These are phyloP conservation scores for Xylota segnis DNA, from an alignment of 2,888 invertebrate species.

Conservation along the genomic window DNA sequence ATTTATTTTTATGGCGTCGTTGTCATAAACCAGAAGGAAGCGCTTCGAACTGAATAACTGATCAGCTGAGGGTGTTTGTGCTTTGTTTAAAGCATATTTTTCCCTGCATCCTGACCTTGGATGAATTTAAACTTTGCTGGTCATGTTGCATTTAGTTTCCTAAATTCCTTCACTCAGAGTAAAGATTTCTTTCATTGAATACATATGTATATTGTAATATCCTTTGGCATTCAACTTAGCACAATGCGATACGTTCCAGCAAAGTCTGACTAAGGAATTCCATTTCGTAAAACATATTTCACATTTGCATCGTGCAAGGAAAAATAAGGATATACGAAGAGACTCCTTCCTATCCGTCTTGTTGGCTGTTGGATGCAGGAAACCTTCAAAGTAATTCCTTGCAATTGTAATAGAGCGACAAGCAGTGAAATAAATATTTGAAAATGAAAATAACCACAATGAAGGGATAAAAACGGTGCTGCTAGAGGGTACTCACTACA, in stretches of 20 bases:
- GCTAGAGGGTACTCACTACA: neutral
- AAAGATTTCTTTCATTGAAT: neutral
- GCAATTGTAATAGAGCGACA: constrained; percentile 52
- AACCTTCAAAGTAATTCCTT: constrained; percentile 37
- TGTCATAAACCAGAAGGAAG: constrained; percentile 50
- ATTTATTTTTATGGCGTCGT: constrained; percentile 70
- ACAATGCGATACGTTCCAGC: constrained; percentile 42
- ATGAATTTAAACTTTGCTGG: neutral
- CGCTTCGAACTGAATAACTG: constrained; percentile 55
- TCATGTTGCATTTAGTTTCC: neutral
- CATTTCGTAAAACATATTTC: constrained; percentile 16
- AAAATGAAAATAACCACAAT: constrained; percentile 49
- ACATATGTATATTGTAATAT: constrained; percentile 26
- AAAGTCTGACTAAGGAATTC: constrained; percentile 28
- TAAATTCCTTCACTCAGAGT: neutral
- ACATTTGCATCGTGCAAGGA: constrained; percentile 10
- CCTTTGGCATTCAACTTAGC: constrained; percentile 19
- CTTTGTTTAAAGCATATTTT: no score
- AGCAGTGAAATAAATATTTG: constrained; percentile 57
- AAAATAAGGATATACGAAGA: neutral
- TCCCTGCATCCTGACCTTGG: no score
- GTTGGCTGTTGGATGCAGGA: neutral
- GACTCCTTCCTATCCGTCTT: constrained; percentile 15
- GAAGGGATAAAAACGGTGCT: constrained; percentile 1
- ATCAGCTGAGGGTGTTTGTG: constrained; percentile 16